phyloP scores from a whole-genome alignment of 1,140 invertebrate genomes.

The Drepana arcuata region DNA sequence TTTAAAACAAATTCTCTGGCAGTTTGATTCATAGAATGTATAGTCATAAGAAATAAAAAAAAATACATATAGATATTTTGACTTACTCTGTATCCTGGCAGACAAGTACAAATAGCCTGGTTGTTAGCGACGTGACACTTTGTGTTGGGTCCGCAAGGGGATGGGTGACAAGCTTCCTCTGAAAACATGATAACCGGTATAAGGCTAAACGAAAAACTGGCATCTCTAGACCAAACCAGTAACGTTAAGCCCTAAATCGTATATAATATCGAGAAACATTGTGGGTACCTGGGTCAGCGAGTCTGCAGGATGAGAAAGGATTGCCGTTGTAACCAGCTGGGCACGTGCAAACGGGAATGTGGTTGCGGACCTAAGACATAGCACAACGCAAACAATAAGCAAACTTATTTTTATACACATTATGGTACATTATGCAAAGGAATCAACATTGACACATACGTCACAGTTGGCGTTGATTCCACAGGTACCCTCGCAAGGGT shows the following conservation, averaged over 20 bases:
- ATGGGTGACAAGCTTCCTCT: slow-evolving; percentile 86
- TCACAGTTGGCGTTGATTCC: slow-evolving; percentile 80
- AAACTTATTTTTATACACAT: background rate
- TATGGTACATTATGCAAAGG: background rate
- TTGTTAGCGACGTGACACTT: slow-evolving; percentile 83
- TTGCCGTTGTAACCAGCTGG: slow-evolving; percentile 88
- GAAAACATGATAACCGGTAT: too few species aligned
- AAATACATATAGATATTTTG: slow-evolving; percentile 1
- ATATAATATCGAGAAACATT: too few species aligned
- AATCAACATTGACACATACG: slow-evolving; percentile 59
- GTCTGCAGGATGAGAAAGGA: slow-evolving; percentile 77
- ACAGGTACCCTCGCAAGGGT: slow-evolving; percentile 85
- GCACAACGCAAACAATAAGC: too few species aligned
- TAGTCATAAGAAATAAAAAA: background rate
- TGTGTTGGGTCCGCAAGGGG: slow-evolving; percentile 85
- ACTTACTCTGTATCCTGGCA: slow-evolving; percentile 76
- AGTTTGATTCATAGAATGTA: background rate
- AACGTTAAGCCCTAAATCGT: too few species aligned
- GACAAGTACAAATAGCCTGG: slow-evolving; percentile 82
- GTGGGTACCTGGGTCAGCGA: slow-evolving; percentile 76
- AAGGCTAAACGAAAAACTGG: too few species aligned
- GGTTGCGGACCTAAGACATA: slow-evolving; percentile 77
- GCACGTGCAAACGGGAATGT: slow-evolving; percentile 88
- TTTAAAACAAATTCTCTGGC: too few species aligned
- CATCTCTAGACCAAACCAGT: too few species aligned